Evolutionary conservation across 2,888 invertebrate genomes (phyloP), one percentile per base, ranked within the genome.

Genomic region (Agrilus cyanescens): DNA sequence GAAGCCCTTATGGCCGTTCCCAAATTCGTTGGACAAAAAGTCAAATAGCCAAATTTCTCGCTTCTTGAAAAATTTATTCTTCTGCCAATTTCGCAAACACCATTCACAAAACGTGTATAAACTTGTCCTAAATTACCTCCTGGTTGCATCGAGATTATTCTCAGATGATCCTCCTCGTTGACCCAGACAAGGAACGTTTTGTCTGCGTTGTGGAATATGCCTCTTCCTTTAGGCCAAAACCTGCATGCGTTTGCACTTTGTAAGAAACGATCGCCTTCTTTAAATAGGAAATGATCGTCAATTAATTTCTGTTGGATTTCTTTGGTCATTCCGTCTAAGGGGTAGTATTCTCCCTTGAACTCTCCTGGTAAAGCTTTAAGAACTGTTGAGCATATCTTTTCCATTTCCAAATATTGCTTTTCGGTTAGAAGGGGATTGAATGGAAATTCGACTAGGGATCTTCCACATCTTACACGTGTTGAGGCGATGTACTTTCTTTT

Each of bases 141-240:
- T 77, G 81, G 82, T 71, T 95, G 90, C 93, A 96, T 93, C 59
- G 93, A 93, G 71, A 96, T 96, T 60, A 96, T 85, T 53, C 95
- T 82, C 61, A 95, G 78, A 69, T 96, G 96, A 74, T 96, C 96
- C 70, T 96, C 95, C 69, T 96, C 95, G 65, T 94, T 94, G 71
- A 87, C 82, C 95, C 96, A 96, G 52, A 95, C 85, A 66, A 91
- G 74, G 82, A 96, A 96, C 53, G 90, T 91, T 75, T 94, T 94
- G 71, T 79, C 80, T 63, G 88, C 85, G 64, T 96, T 96, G 75
- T 88, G 87, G 78, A 80, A 96, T 72, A 96, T 95, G 59, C 96
- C 96, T 66, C 96, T 84, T 16, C 78, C 76, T 49, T 80, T 75
- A 53, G 96, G 96, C 96, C 96, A 97, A 77, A 76, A 94, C 52